Evolutionary conservation across 2,113 vertebrate species (phyloP), one percentile per base, ranked within the genome.

Genomic region (Axis porcinus): DNA sequence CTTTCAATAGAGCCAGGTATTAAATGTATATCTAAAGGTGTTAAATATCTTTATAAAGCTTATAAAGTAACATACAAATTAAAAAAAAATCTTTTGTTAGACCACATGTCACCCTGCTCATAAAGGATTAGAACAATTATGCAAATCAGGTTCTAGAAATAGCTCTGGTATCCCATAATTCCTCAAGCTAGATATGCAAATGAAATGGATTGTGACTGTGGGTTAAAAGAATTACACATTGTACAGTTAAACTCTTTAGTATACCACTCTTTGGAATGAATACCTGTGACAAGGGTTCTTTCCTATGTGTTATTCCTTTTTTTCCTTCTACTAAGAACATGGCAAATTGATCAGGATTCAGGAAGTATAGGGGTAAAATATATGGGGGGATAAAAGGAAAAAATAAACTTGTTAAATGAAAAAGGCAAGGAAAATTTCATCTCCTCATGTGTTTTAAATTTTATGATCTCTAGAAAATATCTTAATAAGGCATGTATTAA

Each of bases 111-210:
- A 94, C 78, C 16, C 14, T 60, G 83, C 57, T 97, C 83, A 97
- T 57, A 96, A 98, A 98, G 62, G 86, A 97, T 96, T 94, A 97
- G 93, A 97, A 97, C 93, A 97, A 96, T 98, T 98, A 97, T 98
- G 98, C 94, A 98, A 97, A 98, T 97, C 45, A 67, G 85, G 17
- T 92, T 96, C 96, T 97, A 97, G 97, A 97, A 98, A 98, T 97
- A 98, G 96, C 95, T 98, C 91, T 79, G 91, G 91, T 94, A 96
- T 97, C 97, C 98, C 98, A 98, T 91, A 96, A 97, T 98, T 96
- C 97, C 97, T 97, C 93, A 86, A 97, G 95, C 86, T 52, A 96
- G 96, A 91, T 97, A 97, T 97, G 96, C 93, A 97, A 97, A 98
- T 95, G 64, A 89, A 86, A 52, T 14, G 2, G 82, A 62, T 97